These are phyloP conservation scores for Acrocera orbiculus DNA, from an alignment of 2,888 invertebrate species.

Conservation along the genomic window DNA sequence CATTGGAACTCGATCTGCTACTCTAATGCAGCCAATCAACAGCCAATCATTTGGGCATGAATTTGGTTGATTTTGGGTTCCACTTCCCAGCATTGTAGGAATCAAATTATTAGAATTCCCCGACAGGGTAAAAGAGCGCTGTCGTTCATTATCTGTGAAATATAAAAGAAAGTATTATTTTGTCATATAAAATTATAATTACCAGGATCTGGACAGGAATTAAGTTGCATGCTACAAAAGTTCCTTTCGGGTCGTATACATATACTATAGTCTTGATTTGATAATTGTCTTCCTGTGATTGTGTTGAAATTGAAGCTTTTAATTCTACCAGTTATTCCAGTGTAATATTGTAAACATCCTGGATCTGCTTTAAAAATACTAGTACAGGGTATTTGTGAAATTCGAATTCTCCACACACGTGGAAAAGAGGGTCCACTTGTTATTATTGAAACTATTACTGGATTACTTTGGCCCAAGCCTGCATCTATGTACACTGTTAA, in stretches of 20 bases:
- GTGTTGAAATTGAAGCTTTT: slow-evolving; percentile 73
- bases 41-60: slow-evolving; percentile 65
- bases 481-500: slow-evolving; percentile 68
- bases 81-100: slow-evolving; percentile 50
- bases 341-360: slow-evolving; percentile 29
- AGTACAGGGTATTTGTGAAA: slow-evolving; percentile 64
- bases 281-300: slow-evolving; percentile 54
- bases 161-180: neutral
- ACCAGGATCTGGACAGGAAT: slow-evolving; percentile 53
- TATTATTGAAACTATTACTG: slow-evolving; percentile 63
- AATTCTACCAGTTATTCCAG: slow-evolving; percentile 61
- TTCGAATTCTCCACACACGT: slow-evolving; percentile 62
- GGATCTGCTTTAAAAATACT: slow-evolving; percentile 41
- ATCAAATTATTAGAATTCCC: slow-evolving; percentile 56
- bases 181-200: slow-evolving; percentile 1
- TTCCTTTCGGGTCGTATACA: slow-evolving; percentile 71
- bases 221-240: slow-evolving; percentile 74
- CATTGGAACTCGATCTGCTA: slow-evolving; percentile 32
- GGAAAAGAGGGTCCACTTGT: slow-evolving; percentile 58
- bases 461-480: slow-evolving; percentile 47
- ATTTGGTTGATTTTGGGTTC: slow-evolving; percentile 44
- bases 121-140: slow-evolving; percentile 55
- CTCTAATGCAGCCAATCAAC: slow-evolving; percentile 53
- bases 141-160: slow-evolving; percentile 46
- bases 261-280: slow-evolving; percentile 77